Evolutionary conservation across 2,888 invertebrate genomes (phyloP), one percentile per base, ranked within the genome.

Genomic region (Dicyrtoma fusca): DNA sequence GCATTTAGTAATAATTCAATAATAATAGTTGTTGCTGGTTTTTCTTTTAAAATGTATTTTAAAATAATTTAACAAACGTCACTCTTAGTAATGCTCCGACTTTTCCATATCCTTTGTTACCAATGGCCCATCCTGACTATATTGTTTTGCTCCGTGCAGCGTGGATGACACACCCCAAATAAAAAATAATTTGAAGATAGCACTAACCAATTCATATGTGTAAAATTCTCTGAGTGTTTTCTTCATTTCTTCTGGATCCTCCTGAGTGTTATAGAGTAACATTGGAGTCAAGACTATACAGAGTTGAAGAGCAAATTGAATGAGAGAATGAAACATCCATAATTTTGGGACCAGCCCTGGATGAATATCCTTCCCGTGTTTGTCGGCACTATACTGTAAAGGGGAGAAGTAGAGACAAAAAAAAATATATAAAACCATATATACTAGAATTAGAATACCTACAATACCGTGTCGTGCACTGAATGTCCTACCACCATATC

Each of bases 151-250:
- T 53, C 21, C n/a, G 11, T 53, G 17, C 19, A 53, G 3, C 10
- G 53, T 53, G 53, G 53, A 53, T 53, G 53, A 53, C 34, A 74
- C 65, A 13, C 51, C 69, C 74, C 74, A 74, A 62, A 71, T 71
- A 25, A 71, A 65, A 25, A 73, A 64, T n/a, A 59, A 51, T 53
- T 74, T 74, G 64, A 74, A 74, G 8, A 66, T n/a, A 23, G 66
- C 71, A 66, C 70, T 69, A 13, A 65, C 71, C 10, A 70, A n/a
- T n/a, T 45, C 42, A 34, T 74, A 74, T 1, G 70, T 66, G 25
- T 66, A 74, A 19, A 74, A 34, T 44, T 74, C 71, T 26, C 34
- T 64, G 21, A 74, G 21, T 17, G 71, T 47, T 3, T 61, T 34
- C 25, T 44, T 17, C 19, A 74, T 70, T 2, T 19, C 14, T 25